Conservation (phyloP, 2,888 invertebrate species). For the Chrysolina americana region DNA sequence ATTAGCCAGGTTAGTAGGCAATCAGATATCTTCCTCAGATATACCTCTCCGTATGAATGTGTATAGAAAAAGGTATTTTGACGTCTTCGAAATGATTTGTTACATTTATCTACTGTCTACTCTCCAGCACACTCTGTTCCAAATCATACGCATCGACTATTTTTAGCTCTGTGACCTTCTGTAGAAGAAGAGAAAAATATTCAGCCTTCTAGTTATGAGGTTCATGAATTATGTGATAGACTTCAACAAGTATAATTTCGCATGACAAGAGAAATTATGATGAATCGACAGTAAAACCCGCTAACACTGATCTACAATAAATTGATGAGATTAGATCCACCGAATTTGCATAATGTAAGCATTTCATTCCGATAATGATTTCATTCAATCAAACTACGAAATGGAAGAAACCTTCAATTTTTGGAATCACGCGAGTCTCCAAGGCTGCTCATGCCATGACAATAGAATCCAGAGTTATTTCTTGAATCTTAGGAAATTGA, state of each 20-base stretch:
- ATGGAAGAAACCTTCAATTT: neutral
- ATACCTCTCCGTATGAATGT: no score
- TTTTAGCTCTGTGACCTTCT: no score
- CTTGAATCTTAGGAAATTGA: neutral
- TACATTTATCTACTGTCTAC: no score
- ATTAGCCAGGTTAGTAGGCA: no score
- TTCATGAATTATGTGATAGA: neutral
- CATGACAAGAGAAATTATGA: slow-evolving; percentile 13
- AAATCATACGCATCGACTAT: no score
- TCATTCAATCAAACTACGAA: slow-evolving; percentile 22
- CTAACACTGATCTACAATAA: slow-evolving; percentile 7
- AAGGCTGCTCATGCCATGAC: slow-evolving; percentile 4
- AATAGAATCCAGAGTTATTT: neutral
- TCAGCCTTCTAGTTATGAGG: neutral
- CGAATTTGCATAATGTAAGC: slow-evolving; percentile 25
- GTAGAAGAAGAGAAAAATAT: neutral
- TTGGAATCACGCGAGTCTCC: slow-evolving; percentile 19
- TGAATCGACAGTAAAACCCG: slow-evolving; percentile 2
- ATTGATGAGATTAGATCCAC: slow-evolving; percentile 14
- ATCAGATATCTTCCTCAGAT: no score
- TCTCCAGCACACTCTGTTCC: no score
- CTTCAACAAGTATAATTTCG: slow-evolving; percentile 1
- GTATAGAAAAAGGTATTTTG: no score
- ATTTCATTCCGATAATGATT: slow-evolving; percentile 23
- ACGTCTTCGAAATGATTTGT: no score